Base-by-base conservation (phyloP, 1,140 invertebrate genomes). In the Temnothorax longispinosus region DNA sequence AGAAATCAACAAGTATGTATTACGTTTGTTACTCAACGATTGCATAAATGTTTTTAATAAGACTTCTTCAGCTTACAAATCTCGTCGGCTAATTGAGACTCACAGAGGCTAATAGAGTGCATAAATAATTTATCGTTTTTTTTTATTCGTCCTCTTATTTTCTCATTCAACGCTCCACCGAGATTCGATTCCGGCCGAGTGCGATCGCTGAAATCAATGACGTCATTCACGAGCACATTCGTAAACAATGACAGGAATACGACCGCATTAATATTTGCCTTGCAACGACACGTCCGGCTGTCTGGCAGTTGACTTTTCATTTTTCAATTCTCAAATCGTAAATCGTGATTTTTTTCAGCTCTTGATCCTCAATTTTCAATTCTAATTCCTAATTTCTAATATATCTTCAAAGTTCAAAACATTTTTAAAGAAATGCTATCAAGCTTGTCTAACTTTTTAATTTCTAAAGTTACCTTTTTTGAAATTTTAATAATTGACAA, bases 191-290 rank as follows among this genome's bases (percentile, higher is more conserved):
- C 32, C 18, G 27, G 8, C 6, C 13, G 27, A 74, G 47, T n/a
- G 54, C 11, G 32, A 60, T 27, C 44, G 41, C 2, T 38, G 5
- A 56, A 38, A 75, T 47, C 27, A 13, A 50, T 60, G n/a, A 60
- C 41, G 27, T 47, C 64, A 47, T 35, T 75, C 44, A 27, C 7
- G 2, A 44, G 11, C 18, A 21, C 27, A 47, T 74, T 62, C 27
- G 41, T 84, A 84, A 84, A 75, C 54, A 84, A 47, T 60, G 54
- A 75, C 56, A 67, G 15, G 54, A 84, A 75, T 84, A 71, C 10
- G n/a, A 84, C 15, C 18, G 5, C 69, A 60, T 74, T 60, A 60
- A 84, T 84, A 60, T 75, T 81, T 38, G 38, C 54, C 52, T 32
- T 13, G 21, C 15, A 38, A 21, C 44, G 27, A 81, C 2, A 38